Base-by-base conservation (phyloP, 2,113 vertebrate species). In the Pipa parva region DNA sequence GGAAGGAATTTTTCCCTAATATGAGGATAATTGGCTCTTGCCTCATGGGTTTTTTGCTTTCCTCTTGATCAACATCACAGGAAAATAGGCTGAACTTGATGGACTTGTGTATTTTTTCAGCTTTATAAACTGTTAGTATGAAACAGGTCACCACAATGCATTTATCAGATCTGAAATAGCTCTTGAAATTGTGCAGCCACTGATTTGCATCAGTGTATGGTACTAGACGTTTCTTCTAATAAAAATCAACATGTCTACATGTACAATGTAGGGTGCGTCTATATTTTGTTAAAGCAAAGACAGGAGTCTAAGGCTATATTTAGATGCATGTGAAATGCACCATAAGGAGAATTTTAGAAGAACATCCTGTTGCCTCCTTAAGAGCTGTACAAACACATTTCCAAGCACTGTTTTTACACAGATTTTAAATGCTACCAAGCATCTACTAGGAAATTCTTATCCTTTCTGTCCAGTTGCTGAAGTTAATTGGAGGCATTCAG, bases 291-390 rank as follows among this genome's bases (percentile, higher is more conserved):
- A 31, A 54, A 22, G 24, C 46, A 28, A 31, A 50, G 48, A 58
- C 29, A 21, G 6, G 46, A 49, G 45, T 18, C 45, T 39, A 45
- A 26, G 48, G 24, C 66, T 70, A 70, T 61, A 70, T 70, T 54
- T 61, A 70, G 66, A 61, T 13, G 57, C 66, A 51, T 70, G 66
- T 61, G 66, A 70, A 70, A 59, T 31, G n/a, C 45, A 54, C 46
- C n/a, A 68, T 59, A 70, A 31, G 49, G 58, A 58, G 33, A 60
- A 28, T 29, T 28, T 59, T 54, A 27, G 4, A 60, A 51, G 57
- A 70, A 61, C 60, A 70, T 61, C 66, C 66, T 70, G 66, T 61
- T 60, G 46, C 45, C 46, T 59, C 48, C 64, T 59, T 33, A 60
- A 68, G 56, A 59, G 27, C 7, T 36, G 37, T 54, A 49, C 46